Evolutionary conservation across 92 coral and sea anemone genomes (phyloP).

Genomic region (Epizoanthus stellaris): DNA sequence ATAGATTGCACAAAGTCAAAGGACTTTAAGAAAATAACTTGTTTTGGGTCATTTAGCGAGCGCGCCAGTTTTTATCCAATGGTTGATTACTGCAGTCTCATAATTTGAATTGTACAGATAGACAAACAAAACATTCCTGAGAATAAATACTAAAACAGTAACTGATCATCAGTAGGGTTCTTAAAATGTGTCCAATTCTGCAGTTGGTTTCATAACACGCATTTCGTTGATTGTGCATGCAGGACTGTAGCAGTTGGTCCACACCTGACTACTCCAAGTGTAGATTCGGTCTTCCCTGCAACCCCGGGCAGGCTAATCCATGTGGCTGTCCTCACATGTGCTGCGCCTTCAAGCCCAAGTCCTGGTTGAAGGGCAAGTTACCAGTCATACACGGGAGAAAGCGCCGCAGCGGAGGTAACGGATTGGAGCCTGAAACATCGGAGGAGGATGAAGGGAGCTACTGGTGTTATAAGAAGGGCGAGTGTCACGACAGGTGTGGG

Average conservation of each 20-base stretch:
- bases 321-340: slow-evolving; percentile 30
- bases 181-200: too few relatives aligned
- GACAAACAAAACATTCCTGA: too few relatives aligned
- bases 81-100: too few relatives aligned
- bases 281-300: slow-evolving; percentile 12
- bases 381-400: slow-evolving; percentile 25
- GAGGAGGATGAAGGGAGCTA: neutral
- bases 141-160: too few relatives aligned
- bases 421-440: neutral
- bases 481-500: slow-evolving; percentile 34
- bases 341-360: slow-evolving; percentile 9
- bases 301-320: slow-evolving; percentile 3
- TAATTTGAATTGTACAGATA: too few relatives aligned
- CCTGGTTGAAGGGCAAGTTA: slow-evolving; percentile 20
- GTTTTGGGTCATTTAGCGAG: too few relatives aligned
- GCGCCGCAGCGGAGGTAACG: slow-evolving; percentile 12
- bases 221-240: neutral
- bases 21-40: too few relatives aligned
- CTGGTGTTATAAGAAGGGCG: slow-evolving; percentile 32
- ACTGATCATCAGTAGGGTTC: too few relatives aligned
- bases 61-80: too few relatives aligned
- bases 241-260: slow-evolving; percentile 23
- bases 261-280: slow-evolving; percentile 35
- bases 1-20: too few relatives aligned
- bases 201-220: too few relatives aligned